These are phyloP conservation scores for Caenorhabditis tropicalis DNA, from an alignment of 1,140 invertebrate genomes.

Conservation along the genomic window DNA sequence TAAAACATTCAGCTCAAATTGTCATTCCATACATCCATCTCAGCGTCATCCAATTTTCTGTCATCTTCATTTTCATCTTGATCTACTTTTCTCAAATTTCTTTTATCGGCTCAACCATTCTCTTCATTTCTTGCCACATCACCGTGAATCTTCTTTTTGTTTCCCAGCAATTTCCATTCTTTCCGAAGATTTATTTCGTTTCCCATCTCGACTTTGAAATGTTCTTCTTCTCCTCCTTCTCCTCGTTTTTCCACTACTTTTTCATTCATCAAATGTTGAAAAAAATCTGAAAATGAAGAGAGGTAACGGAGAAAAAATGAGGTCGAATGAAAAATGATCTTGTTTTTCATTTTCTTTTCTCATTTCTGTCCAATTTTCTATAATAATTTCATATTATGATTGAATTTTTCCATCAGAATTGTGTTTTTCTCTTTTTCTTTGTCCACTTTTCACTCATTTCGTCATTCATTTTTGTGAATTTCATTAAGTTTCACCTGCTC, in stretches of 20 bases:
- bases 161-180: constrained; percentile 24
- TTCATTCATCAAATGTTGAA: constrained; percentile 16
- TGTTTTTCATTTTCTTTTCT: not conserved
- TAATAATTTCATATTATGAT: not conserved
- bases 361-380: not conserved
- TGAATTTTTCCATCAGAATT: not conserved
- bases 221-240: not conserved
- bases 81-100: not conserved
- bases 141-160: not conserved
- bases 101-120: not conserved
- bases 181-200: constrained; percentile 15
- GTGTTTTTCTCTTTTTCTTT: not conserved
- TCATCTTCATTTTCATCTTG: not conserved
- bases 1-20: not conserved
- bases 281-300: not conserved
- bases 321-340: constrained; percentile 11
- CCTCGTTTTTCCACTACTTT: constrained; percentile 2
- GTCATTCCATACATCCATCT: not conserved
- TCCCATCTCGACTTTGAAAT: not conserved
- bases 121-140: not conserved
- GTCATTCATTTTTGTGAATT: not conserved
- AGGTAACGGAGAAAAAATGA: not conserved
- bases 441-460: not conserved
- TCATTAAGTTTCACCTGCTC: not conserved
- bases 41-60: not conserved